These are phyloP conservation scores for Aleiodes leptofemur DNA, from an alignment of 2,888 invertebrate genomes.

Conservation along the genomic window DNA sequence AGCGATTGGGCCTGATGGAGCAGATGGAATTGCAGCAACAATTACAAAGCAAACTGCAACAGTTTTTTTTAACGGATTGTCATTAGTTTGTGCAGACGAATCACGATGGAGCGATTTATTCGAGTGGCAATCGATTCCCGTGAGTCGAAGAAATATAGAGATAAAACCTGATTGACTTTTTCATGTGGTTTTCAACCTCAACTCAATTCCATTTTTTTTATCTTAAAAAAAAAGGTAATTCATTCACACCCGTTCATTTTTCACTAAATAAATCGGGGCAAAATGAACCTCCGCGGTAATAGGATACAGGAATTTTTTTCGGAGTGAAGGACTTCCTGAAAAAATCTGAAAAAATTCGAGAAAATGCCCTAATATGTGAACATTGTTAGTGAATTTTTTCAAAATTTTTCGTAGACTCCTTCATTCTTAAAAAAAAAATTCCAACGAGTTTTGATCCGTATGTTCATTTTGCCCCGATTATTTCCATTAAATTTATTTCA, in stretches of 20 bases:
- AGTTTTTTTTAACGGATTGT: constrained; percentile 10
- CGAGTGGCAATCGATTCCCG: constrained; percentile 30
- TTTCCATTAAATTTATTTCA: background rate
- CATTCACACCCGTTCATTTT: too few relatives aligned
- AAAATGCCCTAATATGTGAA: too few relatives aligned
- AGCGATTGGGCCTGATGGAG: constrained; percentile 5
- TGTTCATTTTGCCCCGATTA: background rate
- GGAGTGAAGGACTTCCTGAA: too few relatives aligned
- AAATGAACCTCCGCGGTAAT: too few relatives aligned
- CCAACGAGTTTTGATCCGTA: too few relatives aligned
- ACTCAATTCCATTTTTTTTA: constrained; percentile 5
- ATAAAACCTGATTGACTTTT: constrained; percentile 13
- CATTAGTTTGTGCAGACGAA: constrained; percentile 51
- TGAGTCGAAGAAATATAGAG: background rate
- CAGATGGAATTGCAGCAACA: background rate
- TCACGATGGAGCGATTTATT: constrained; percentile 58
- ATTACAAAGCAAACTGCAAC: background rate
- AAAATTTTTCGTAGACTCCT: too few relatives aligned
- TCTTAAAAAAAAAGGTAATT: too few relatives aligned
- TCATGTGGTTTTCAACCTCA: background rate
- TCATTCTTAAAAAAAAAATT: too few relatives aligned
- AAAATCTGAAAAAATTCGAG: too few relatives aligned
- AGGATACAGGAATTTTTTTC: too few relatives aligned
- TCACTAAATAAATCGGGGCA: too few relatives aligned
- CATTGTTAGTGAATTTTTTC: too few relatives aligned